Evolutionary conservation across 2,113 vertebrate genomes (phyloP), one percentile per base, ranked within the genome.

Genomic region (Thalassoma bifasciatum): DNA sequence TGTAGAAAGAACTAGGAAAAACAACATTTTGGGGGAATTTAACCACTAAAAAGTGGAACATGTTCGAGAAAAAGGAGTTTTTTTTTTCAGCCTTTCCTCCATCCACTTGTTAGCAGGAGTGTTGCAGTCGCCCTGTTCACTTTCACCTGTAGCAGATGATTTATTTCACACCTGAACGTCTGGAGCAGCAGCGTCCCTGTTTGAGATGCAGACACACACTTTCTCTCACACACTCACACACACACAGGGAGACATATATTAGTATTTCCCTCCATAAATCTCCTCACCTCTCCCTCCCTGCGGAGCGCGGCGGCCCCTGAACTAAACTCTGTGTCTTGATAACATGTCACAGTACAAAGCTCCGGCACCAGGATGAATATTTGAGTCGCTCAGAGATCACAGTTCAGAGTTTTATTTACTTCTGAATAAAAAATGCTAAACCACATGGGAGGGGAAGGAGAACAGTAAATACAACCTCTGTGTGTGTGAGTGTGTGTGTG

Each of bases 391-490:
- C 11, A 1, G 21, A 49, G 71, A 66, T 77, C 65, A 65, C 59
- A 60, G 77, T 75, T 81, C 66, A 77, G 60, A 49, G 47, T 76
- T 44, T 62, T 64, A 71, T 77, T 65, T 75, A 51, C 47, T 69
- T 11, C 10, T 12, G 17, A 54, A 69, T 61, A 66, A 52, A 50
- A 70, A 57, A 42, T 34, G 54, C 58, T 17, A 30, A 73, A 74
- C 34, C 62, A 7, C 17, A 1, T 1, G 8, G 36, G 30, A 46
- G 10, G 10, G 24, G n/a, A 16, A 38, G 34, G 57, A 37, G 23
- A 13, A 13, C 17, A 16, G 49, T 17, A 70, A 74, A 85, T 30
- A 62, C 46, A 54, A 71, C 62, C 44, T 2, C 1, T 16, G 51
- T 1, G 52, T 24, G 16, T 26, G 36, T 6, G 40, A 14, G 40